phyloP scores from a whole-genome alignment of 2,888 invertebrate genomes.

The Tillus elongatus region DNA sequence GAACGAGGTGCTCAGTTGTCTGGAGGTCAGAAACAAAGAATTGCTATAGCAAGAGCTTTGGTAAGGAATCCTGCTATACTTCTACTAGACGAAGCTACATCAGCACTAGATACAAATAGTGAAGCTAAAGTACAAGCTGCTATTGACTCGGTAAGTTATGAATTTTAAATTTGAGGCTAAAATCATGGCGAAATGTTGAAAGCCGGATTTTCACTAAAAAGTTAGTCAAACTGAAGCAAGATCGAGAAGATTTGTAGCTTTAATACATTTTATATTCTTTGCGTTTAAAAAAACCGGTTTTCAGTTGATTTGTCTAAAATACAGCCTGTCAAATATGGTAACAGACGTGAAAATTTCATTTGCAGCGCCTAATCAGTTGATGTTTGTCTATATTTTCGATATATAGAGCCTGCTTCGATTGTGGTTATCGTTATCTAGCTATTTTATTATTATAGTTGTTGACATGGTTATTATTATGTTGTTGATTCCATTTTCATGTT shows the following conservation, averaged over 20 bases:
- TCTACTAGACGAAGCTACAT: constrained; percentile 80
- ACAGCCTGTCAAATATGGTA: too few relatives aligned
- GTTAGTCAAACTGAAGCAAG: neutral
- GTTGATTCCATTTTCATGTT: too few relatives aligned
- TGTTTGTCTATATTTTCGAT: too few relatives aligned
- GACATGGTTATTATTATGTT: too few relatives aligned
- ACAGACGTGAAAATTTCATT: too few relatives aligned
- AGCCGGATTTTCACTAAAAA: constrained; percentile 5
- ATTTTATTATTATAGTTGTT: too few relatives aligned
- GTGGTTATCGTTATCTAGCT: too few relatives aligned
- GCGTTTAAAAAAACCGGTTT: too few relatives aligned
- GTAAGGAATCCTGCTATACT: constrained; percentile 71
- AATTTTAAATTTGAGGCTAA: constrained; percentile 5
- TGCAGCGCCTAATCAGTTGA: too few relatives aligned
- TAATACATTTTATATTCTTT: too few relatives aligned
- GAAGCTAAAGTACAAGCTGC: constrained; percentile 80
- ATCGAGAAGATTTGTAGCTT: neutral
- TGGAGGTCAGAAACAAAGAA: constrained; percentile 86
- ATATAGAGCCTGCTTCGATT: too few relatives aligned
- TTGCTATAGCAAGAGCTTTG: constrained; percentile 82
- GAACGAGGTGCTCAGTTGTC: constrained; percentile 75
- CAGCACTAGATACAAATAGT: constrained; percentile 77
- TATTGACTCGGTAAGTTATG: constrained; percentile 53
- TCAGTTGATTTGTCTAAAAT: too few relatives aligned
- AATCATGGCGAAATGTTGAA: neutral